Percentiles rank a stretch among this genome's conserved stretches.
Evolutionary conservation across 2,113 vertebrate species (phyloP).

Genomic region (Turdus rufiventris): DNA sequence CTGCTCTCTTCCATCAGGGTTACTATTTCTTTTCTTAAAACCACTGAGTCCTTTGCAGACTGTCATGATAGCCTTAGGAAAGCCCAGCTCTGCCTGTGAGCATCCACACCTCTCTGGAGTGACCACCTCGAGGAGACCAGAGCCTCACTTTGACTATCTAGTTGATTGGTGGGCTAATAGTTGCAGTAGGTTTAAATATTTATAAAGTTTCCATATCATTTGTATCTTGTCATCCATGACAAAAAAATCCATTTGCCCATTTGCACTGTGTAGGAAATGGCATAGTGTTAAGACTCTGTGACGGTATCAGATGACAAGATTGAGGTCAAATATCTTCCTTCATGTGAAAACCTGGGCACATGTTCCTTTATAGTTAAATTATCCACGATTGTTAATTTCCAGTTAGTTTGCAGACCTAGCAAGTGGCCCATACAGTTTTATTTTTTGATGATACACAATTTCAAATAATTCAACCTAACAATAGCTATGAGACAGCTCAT

Average conservation of each 20-base stretch:
- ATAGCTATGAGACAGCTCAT: background rate
- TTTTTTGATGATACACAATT: background rate
- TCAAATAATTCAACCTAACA: background rate
- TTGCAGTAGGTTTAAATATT: background rate
- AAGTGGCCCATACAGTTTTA: background rate
- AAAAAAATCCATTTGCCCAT: background rate
- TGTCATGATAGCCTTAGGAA: background rate
- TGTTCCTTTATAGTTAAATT: background rate
- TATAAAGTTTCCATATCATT: background rate
- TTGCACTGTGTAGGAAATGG: background rate
- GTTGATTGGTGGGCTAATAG: background rate
- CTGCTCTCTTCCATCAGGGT: background rate
- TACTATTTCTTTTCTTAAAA: background rate
- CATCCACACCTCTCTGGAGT: background rate
- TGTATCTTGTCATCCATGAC: background rate
- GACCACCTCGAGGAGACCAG: background rate
- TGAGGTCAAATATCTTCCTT: background rate
- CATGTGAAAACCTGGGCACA: background rate
- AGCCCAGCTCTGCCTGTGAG: background rate
- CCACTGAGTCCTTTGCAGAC: background rate
- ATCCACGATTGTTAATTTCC: background rate
- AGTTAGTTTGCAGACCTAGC: background rate
- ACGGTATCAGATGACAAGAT: background rate
- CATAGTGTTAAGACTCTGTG: background rate
- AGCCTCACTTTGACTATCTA: background rate